Base-by-base conservation (phyloP, 2,797 vertebrate species). In the Sphaeramia orbicularis region DNA sequence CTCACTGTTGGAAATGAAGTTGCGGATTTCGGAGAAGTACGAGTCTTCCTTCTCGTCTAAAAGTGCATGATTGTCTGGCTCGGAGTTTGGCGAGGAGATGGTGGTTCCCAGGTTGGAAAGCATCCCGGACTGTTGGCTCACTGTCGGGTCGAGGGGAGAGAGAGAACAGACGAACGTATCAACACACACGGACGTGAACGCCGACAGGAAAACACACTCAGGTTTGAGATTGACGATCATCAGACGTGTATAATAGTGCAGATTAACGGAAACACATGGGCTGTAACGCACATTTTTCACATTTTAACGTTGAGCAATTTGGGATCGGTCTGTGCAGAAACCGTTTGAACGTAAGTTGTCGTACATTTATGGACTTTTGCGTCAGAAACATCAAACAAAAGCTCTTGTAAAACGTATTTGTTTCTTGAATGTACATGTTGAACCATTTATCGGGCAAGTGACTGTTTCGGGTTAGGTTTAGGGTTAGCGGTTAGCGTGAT, bases 31-130 rank as follows among this genome's bases (percentile, higher is more conserved):
- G 1, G 98, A 99, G 95, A 99, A 99, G 91, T 99, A 99, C 0
- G 98, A 96, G 87, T 98, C 98, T 83, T 99, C 98, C 91, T 99
- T 99, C 93, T 99, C 98, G 0, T 99, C 98, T 96, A 99, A 97
- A 96, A 99, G 97, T 96, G 98, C 97, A 88, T 98, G 97, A 96
- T 98, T 96, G 95, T 99, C 98, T 41, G 97, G 96, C 94, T 99
- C 98, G 2, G 98, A 99, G 94, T 95, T 96, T 32, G 98, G 97
- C 73, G 97, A 99, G 84, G 97, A 98, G 90, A 96, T 94, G 69
- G 95, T 95, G 89, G 96, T 99, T 92, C 97, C 96, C 86, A 98
- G 92, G 93, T 97, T 99, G 32, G 96, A 95, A 75, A 97, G 96
- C 85, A 97, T 96, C 88, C 98, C 97, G 0, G 97, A 91, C 89